Base-by-base conservation (phyloP, 2,888 invertebrate genomes). In the Drosophila mayaguana region DNA sequence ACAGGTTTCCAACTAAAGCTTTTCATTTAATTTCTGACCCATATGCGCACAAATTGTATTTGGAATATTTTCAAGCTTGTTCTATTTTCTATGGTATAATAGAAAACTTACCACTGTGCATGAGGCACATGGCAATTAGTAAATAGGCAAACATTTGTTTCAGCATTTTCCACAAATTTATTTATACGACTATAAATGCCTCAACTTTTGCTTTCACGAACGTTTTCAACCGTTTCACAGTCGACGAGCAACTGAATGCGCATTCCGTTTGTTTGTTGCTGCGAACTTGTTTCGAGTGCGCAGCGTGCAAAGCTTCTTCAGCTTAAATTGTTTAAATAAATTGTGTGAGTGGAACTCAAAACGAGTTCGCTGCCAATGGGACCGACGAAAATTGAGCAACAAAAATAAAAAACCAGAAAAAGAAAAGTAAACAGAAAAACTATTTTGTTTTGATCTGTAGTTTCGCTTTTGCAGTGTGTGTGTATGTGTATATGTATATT, bases 91-190 rank as follows among this genome's bases (percentile, higher is more conserved):
- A 16, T 9, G n/a, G 8, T 20, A 4, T 8, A 50, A 8, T 18
- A 7, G 34, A 36, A 45, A 68, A 88, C 92, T 91, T 81, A 92
- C 92, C 91, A 68, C 81, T 88, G 69, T 91, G 87, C 77, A 90
- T 79, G 18, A 91, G 63, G 64, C 91, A 90, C 74, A 92, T 80
- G 70, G 91, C 86, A 76, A 92, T 67, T 45, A 89, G 69, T 59
- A 84, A 66, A 65, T 88, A 63, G 54, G 68, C 83, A 53, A 90
- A 78, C 55, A 92, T 70, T 83, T 92, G 84, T 75, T 88, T 88
- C 73, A 90, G 54, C 91, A 92, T 92, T 73, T 82, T 88, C n/a
- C 20, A 46, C 18, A 14, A 65, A 20, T 14, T 18, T 66, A 7
- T 64, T 22, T 40, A 14, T 14, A 51, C 48, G 38, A 5, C 16